Base-by-base conservation (phyloP, 2,888 invertebrate genomes). In the Bedellia somnulentella region DNA sequence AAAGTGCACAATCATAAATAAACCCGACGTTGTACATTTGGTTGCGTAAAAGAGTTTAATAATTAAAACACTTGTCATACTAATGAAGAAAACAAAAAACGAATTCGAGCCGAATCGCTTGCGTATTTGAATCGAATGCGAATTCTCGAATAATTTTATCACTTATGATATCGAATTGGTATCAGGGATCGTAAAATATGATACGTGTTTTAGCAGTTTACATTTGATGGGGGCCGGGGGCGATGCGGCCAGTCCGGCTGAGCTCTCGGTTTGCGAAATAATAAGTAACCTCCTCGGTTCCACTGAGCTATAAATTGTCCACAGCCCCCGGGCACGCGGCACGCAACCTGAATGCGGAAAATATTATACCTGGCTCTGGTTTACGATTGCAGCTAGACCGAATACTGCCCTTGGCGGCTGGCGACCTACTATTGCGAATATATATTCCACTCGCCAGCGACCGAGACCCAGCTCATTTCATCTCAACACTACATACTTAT, bases 271-370 rank as follows among this genome's bases (percentile, higher is more conserved):
- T 61, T 10, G 29, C 15, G 25, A 61, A 63, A 61, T 66, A 67
- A 66, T 64, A 64, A 68, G 56, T 47, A 57, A 56, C 51, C 28
- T 42, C 44, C 43, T 44, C 45, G 57, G 58, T 49, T 58, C 54
- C 55, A 58, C 54, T 52, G 48, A 45, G 60, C 61, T 64, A 71
- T 73, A 73, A 73, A 73, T 71, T 66, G 73, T 57, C 52, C 49
- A 57, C 51, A 53, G 71, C 73, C 71, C 52, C 58, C 67, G 71
- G n/a, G 68, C 71, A 60, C 60, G 60, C 54, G 59, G 64, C 71
- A 70, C 71, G 71, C 73, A 71, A 68, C 62, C 60, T 60, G 66
- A 67, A 70, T 63, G 70, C 71, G 73, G 73, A 71, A 73, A 70
- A 63, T 71, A 60, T 52, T 47, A 45, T 47, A 47, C 42, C 30